A percentile compares a stretch with the other conserved stretches of the same genome.
phyloP scores from a whole-genome alignment of 2,888 invertebrate genomes.

The Pammene aurita region DNA sequence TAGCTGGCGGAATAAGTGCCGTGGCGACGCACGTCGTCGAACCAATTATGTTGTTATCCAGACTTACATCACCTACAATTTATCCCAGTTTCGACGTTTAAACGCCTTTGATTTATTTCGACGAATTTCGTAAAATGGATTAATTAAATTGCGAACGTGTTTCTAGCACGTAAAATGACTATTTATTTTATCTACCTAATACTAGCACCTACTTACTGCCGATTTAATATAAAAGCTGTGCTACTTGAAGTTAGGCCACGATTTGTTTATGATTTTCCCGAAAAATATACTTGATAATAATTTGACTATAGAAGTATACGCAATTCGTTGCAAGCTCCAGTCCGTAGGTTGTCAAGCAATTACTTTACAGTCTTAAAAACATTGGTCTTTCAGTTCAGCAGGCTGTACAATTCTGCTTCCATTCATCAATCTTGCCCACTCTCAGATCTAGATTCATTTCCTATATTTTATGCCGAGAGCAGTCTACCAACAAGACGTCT shows the following conservation, averaged over 20 bases:
- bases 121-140: conserved; percentile 30
- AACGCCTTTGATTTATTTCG: conserved; percentile 38
- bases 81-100: conserved; percentile 41
- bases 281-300: too few relatives aligned
- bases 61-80: conserved; percentile 44
- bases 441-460: conserved; percentile 7
- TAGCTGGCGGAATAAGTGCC: conserved; percentile 36
- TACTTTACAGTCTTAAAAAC: neutral
- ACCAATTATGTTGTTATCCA: conserved; percentile 49
- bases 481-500: neutral
- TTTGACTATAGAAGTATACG: neutral
- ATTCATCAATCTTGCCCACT: conserved; percentile 14
- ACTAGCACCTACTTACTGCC: neutral
- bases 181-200: conserved; percentile 1
- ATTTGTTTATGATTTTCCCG: too few relatives aligned
- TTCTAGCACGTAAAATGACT: conserved; percentile 11
- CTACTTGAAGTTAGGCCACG: neutral
- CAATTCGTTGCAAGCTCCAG: neutral
- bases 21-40: conserved; percentile 41
- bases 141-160: conserved; percentile 32
- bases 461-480: conserved; percentile 16
- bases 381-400: conserved; percentile 6
- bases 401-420: neutral
- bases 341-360: neutral
- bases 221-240: neutral